Evolutionary conservation across 2,113 vertebrate genomes (phyloP), one percentile per base, ranked within the genome.

Genomic region (Philantomba maxwellii): DNA sequence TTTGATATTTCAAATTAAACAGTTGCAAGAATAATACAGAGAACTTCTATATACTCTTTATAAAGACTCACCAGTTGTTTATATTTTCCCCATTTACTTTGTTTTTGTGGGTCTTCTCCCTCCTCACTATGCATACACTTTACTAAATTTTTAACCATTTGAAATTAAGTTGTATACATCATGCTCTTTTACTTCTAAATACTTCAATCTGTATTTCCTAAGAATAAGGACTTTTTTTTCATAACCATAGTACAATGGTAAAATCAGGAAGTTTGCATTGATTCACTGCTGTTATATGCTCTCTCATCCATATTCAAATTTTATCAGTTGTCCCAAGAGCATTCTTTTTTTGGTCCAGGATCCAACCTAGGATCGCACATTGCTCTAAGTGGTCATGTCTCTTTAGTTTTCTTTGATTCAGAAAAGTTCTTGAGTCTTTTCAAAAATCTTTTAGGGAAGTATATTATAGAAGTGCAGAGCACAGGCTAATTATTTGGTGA

Each of bases 371-470:
- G 5, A 78, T 57, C 8, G 28, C 5, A 58, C 6, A 57, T 70
- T 84, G 13, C 33, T 77, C 73, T 95, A 47, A 58, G 17, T 33
- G 83, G 62, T 91, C 43, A 13, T 77, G 19, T 85, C 25, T 28
- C 23, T 98, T 87, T 90, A 91, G n/a, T 87, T 30, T 49, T 73
- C 33, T 95, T 95, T 94, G 88, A 96, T 82, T 17, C 95, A 83
- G 43, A 84, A 95, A 89, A 60, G 4, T 86, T 57, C n/a, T 53
- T 80, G 7, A 43, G 16, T 78, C 36, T 78, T 87, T 81, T 89
- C 60, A 39, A 33, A 51, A 66, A 88, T 88, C 16, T 87, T 92
- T 93, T 7, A 75, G 23, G 21, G 81, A 1, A 45, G 33, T 77
- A 28, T 87, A 53, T 58, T 83, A 14, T 84, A 80, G 45, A 95